phyloP scores from a whole-genome alignment of 2,888 invertebrate species.

The Drosophila nigricruria region DNA sequence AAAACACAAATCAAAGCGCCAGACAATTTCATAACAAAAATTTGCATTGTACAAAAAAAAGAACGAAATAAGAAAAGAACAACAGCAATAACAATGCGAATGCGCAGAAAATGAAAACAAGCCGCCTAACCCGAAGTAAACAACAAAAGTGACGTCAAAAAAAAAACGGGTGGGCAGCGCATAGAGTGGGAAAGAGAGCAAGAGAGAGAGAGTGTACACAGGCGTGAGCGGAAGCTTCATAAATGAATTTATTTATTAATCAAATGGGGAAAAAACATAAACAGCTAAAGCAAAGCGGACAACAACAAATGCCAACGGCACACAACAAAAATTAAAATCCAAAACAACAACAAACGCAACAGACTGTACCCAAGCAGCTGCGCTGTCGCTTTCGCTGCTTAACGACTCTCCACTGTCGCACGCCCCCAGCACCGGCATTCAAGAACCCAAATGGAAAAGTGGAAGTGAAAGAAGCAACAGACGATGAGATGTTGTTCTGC shows the following conservation, averaged over 20 bases:
- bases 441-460: conserved; percentile 63
- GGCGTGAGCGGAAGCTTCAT: conserved; percentile 58
- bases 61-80: conserved; percentile 25
- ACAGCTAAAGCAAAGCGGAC: conserved; percentile 46
- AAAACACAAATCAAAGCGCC: conserved; percentile 65
- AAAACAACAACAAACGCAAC: conserved; percentile 65
- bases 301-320: conserved; percentile 47
- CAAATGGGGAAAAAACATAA: conserved; percentile 64
- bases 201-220: conserved; percentile 15
- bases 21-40: conserved; percentile 78
- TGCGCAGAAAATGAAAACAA: conserved; percentile 71
- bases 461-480: conserved; percentile 71
- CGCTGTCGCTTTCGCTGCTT: conserved; percentile 24
- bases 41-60: conserved; percentile 62
- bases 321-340: conserved; percentile 40
- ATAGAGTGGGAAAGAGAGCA: conserved; percentile 1
- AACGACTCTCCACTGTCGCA: conserved; percentile 16
- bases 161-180: conserved; percentile 40
- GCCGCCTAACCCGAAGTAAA: conserved; percentile 66
- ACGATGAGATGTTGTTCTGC: conserved; percentile 38
- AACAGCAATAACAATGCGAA: conserved; percentile 47
- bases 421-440: conserved; percentile 38
- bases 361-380: conserved; percentile 67
- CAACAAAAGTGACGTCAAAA: conserved; percentile 80
- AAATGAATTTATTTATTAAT: conserved; percentile 74